phyloP scores from a whole-genome alignment of 1,140 invertebrate genomes.

The Drosophila kurseongensis region DNA sequence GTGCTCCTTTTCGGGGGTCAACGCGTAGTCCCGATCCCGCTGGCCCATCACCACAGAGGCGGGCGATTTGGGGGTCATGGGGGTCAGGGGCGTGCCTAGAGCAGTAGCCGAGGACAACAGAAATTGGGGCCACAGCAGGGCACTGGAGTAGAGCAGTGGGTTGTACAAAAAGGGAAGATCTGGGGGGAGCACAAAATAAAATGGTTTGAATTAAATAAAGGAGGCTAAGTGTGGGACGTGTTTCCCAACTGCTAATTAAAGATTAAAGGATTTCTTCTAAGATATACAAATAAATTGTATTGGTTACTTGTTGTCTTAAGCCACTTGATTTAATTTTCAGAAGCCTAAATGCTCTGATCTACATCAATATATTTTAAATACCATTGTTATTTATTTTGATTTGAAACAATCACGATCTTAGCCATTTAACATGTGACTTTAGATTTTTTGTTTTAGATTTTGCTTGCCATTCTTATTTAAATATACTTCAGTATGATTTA shows the following conservation, averaged over 20 bases:
- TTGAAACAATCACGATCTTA: too few relatives aligned
- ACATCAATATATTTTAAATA: too few relatives aligned
- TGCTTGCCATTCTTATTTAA: too few relatives aligned
- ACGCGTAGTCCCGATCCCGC: constrained; percentile 71
- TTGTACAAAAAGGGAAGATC: constrained; percentile 81
- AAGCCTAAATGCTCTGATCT: too few relatives aligned
- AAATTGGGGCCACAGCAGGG: constrained; percentile 80
- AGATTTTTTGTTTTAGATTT: too few relatives aligned
- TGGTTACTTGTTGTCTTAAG: too few relatives aligned
- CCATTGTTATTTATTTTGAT: too few relatives aligned
- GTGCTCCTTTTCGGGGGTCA: constrained; percentile 83
- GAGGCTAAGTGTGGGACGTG: background rate
- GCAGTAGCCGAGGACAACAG: constrained; percentile 74
- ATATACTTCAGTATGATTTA: too few relatives aligned
- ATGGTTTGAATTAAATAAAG: background rate
- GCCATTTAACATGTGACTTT: too few relatives aligned
- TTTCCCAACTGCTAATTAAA: background rate
- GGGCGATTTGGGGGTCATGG: constrained; percentile 78
- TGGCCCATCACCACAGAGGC: constrained; percentile 54
- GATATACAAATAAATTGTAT: too few relatives aligned
- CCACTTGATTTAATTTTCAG: too few relatives aligned
- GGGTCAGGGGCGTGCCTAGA: constrained; percentile 71
- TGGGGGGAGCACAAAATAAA: constrained; percentile 5
- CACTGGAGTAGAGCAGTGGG: constrained; percentile 81
- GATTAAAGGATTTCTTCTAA: too few relatives aligned